Evolutionary conservation across 2,797 vertebrate species (phyloP).

Genomic region (Enteromius afrohamiltoni): DNA sequence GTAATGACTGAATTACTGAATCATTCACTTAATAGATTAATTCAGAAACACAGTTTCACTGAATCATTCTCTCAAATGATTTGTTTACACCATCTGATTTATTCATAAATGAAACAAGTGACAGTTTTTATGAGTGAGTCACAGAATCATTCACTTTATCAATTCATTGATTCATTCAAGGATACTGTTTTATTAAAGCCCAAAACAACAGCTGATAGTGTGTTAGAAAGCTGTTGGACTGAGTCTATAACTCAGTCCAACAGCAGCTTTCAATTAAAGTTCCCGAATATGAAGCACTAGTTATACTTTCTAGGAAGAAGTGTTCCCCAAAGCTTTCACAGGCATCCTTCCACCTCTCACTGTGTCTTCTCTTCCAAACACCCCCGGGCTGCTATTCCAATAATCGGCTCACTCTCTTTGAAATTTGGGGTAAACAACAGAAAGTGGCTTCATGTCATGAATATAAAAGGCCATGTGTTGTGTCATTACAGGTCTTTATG

Average conservation of each 20-base stretch:
- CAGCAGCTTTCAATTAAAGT: conserved; percentile 73
- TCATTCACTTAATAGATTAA: not conserved
- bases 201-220: conserved; percentile 18
- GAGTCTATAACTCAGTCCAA: conserved; percentile 67
- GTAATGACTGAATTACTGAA: conserved; percentile 1
- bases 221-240: conserved; percentile 64
- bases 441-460: conserved; percentile 13
- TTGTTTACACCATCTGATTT: not conserved
- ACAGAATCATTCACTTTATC: not conserved
- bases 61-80: not conserved
- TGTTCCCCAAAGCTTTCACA: conserved; percentile 55
- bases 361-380: conserved; percentile 51
- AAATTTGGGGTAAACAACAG: conserved; percentile 47
- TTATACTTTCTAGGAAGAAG: conserved; percentile 65
- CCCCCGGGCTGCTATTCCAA: conserved; percentile 51
- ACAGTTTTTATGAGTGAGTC: not conserved
- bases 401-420: conserved; percentile 49
- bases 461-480: conserved; percentile 34
- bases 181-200: not conserved
- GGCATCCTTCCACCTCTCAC: conserved; percentile 42
- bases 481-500: not conserved
- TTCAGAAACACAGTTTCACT: not conserved
- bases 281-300: conserved; percentile 62
- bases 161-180: not conserved
- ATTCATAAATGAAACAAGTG: not conserved